phyloP scores from a whole-genome alignment of 2,888 invertebrate genomes.

The Neuroscelio doddi region DNA sequence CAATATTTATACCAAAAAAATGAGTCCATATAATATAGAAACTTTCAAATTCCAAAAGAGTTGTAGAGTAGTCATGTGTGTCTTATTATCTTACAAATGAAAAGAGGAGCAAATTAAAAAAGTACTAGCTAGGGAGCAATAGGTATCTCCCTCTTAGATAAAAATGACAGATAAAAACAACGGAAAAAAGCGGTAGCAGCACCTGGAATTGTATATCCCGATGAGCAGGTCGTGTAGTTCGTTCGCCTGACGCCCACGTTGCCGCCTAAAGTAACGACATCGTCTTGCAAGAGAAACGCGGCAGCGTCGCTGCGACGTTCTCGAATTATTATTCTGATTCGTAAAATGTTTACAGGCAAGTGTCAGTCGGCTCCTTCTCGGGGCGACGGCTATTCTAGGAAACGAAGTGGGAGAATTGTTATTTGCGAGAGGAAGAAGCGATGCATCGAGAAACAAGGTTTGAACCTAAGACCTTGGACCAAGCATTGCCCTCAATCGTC shows the following conservation, averaged over 20 bases:
- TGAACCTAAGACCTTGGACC: conserved; percentile 71
- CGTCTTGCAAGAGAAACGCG: conserved; percentile 18
- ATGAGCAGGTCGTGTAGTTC: conserved; percentile 43
- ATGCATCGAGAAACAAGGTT: conserved; percentile 62
- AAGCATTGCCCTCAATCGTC: conserved; percentile 71
- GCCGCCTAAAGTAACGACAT: conserved; percentile 43
- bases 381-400: conserved; percentile 63
- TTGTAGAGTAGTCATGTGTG: too few species aligned
- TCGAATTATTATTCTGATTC: conserved; percentile 54
- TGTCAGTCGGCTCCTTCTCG: conserved; percentile 45
- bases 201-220: conserved; percentile 54
- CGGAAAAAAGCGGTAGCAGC: conserved; percentile 36
- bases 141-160: not conserved
- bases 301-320: conserved; percentile 42
- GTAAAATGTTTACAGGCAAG: conserved; percentile 53
- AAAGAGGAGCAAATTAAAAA: too few species aligned
- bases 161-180: conserved; percentile 25
- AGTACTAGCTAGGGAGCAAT: too few species aligned
- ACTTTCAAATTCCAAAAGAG: too few species aligned
- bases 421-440: conserved; percentile 61
- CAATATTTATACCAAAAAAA: too few species aligned
- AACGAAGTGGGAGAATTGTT: conserved; percentile 54
- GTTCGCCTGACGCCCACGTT: conserved; percentile 50
- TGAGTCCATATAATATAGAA: too few species aligned
- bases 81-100: too few species aligned